Base-by-base conservation (phyloP, 2,797 vertebrate species). In the Lophotriccus pileatus region DNA sequence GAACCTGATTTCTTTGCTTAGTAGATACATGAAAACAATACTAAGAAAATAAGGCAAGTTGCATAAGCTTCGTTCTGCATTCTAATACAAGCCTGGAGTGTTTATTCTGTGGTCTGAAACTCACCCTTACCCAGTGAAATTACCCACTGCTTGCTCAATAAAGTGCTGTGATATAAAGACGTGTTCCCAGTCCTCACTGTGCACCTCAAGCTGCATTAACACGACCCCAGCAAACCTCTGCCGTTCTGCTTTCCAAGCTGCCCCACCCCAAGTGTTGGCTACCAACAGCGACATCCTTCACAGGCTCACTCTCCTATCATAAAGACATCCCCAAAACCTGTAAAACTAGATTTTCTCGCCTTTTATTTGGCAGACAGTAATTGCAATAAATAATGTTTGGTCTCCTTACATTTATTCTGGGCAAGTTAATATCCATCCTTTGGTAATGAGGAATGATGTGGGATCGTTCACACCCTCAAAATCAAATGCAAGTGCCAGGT, bases 221-320 rank as follows among this genome's bases (percentile, higher is more conserved):
- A 24, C n/a, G 10, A 1, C 25, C 20, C 0, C 4, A 60, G 32
- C 30, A 62, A 53, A 21, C 23, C 14, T 28, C 14, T 21, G 5
- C 52, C 15, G 5, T 10, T 7, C 36, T 34, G 9, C 36, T 62
- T 52, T 47, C 64, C 30, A 25, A 34, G 68, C 21, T 91, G 34
- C 41, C 7, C 3, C 2, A 52, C 16, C 47, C 14, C 30, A 37
- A 7, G 8, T 6, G 14, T 5, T 55, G 50, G 39, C 47, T 50
- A 55, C 43, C 18, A 50, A 20, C 39, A 32, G 19, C 10, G 7
- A 21, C 39, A 69, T 39, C 30, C 32, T 76, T 60, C 34, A 41
- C 16, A 10, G 49, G 13, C n/a, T 68, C 43, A 49, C 32, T 39
- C 70, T 62, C 46, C 37, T 18, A 4, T 60, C 70, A 39, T 23